Evolutionary conservation across 2,888 invertebrate genomes (phyloP), one percentile per base, ranked within the genome.

Genomic region (Beris morrisii): DNA sequence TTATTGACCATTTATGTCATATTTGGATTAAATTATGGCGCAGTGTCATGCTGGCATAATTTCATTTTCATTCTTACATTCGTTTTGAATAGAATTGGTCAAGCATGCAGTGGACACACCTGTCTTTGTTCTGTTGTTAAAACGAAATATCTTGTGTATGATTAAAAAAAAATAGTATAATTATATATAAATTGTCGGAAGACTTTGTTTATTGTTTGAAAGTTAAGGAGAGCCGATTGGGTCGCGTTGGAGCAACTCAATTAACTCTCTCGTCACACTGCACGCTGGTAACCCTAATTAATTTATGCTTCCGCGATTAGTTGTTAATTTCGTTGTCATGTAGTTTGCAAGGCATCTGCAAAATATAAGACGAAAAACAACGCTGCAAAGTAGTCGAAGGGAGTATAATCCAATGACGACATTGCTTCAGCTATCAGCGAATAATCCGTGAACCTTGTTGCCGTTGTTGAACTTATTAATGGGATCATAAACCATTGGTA

Each of bases 401-500:
- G 38, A 38, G 9, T 38, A 7, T 38, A 38, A 38, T 38, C 38
- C 5, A 38, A 38, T 38, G 38, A 38, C 38, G 38, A 38, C 38
- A 38, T 38, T 9, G 38, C 9, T 50, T 54, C 65, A 56, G 44
- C 66, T 58, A 66, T 50, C 57, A 66, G 65, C 59, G 50, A 64
- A 48, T 48, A 65, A 65, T 56, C 64, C 67, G 53, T 57, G 52
- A 66, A 54, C 58, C 46, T 67, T 67, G 70, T 67, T 67, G 64
- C 66, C 67, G 50, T 54, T 71, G 71, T 72, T 65, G 69, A 71
- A 70, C 70, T 58, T 67, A 68, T 69, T 69, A 71, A 71, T 72
- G 69, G 69, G 64, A 69, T 71, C 72, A 71, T 72, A 71, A 72
- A 72, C 71, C 69, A 72, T 71, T 70, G 71, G 66, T 68, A 69